Base-by-base conservation (phyloP, 2,797 vertebrate species). In the Pseudomugil gertrudae region DNA sequence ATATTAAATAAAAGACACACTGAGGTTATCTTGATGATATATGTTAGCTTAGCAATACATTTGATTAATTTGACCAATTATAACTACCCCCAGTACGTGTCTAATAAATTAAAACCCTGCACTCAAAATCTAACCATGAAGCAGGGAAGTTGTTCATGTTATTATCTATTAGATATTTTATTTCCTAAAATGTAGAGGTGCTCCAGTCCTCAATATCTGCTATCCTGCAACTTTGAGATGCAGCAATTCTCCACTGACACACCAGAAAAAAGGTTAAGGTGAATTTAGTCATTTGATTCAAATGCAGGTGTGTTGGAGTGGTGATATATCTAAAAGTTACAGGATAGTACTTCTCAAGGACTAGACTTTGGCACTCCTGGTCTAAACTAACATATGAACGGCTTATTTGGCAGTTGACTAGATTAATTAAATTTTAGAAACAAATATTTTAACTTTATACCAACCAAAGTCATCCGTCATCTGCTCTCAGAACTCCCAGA, bases 381-480 rank as follows among this genome's bases (percentile, higher is more conserved):
- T 32, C 2, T 36, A 14, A 14, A 36, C 13, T 36, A 36, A 36
- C 35, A 14, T 36, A 35, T 10, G 10, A 35, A 35, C 17, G 8
- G n/a, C 45, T 9, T 48, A 21, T 21, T 5, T 26, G 24, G 5
- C 14, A 13, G 21, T 26, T 23, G 11, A 1, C 24, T 26, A 26
- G 14, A 7, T 2, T 23, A 1, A 51, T 27, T 14, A 17, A 51
- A 51, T 51, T 27, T 51, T 26, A 6, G 5, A 27, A 27, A 9
- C 6, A 9, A 64, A 35, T 40, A 48, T 56, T 13, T 50, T 8
- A 63, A 50, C 10, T 71, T 73, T 61, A 58, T 54, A 26, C 30
- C 27, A 51, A 40, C 32, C 32, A 50, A 35, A 59, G 32, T 56
- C 24, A 50, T 33, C 27, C 64, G 33, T 32, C 1, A 47, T 35